Conservation (phyloP, 2,113 vertebrate species). For the Phalacrocorax carbo region DNA sequence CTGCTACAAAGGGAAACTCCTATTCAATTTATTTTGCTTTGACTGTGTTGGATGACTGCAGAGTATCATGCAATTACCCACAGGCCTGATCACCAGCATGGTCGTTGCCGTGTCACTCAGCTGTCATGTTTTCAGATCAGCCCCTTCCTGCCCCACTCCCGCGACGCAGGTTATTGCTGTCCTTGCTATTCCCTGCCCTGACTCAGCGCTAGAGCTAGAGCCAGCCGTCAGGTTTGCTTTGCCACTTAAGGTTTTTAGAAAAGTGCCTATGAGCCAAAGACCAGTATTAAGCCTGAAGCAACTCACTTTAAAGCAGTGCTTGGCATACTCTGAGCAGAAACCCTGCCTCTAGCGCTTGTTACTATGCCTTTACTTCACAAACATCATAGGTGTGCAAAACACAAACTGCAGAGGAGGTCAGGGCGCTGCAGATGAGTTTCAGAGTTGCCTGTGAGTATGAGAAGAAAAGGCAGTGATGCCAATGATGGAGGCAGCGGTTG, state of each 20-base stretch:
- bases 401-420: neutral
- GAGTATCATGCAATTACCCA: fast-evolving
- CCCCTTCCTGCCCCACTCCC: neutral
- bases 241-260: neutral
- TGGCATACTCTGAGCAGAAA: neutral
- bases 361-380: no score
- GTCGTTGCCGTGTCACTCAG: fast-evolving
- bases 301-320: neutral
- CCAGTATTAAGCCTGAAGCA: neutral
- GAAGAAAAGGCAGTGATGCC: neutral
- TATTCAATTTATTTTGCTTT: neutral
- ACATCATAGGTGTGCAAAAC: neutral
- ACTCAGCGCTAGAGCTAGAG: neutral
- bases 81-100: neutral
- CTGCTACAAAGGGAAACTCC: neutral
- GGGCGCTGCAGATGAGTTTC: neutral
- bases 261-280: neutral
- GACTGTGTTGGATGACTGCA: fast-evolving
- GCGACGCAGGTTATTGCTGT: neutral
- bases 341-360: neutral
- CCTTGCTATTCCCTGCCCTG: fast-evolving
- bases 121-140: neutral
- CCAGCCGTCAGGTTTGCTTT: neutral
- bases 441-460: neutral
- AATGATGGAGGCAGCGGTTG: neutral